These are phyloP conservation scores for Babylonia areolata DNA, from an alignment of 1,140 invertebrate species.

Conservation along the genomic window DNA sequence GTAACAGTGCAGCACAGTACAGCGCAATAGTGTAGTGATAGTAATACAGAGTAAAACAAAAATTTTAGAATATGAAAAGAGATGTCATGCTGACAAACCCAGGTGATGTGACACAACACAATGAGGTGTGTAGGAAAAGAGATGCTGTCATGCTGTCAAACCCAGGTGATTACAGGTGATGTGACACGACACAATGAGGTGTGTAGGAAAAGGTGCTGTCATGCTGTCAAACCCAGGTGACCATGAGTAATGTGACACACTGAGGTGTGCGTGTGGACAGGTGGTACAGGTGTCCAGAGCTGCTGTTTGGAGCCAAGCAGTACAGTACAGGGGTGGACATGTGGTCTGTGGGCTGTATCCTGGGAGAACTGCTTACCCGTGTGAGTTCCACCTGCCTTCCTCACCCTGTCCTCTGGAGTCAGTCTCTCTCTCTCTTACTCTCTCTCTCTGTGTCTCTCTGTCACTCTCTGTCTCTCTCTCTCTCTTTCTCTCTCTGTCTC, in stretches of 20 bases:
- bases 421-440: not conserved
- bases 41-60: too few species aligned
- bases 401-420: too few species aligned
- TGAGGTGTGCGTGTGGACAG: constrained; percentile 55
- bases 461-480: not conserved
- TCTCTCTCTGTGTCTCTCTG: not conserved
- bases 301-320: constrained; percentile 95
- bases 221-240: not conserved
- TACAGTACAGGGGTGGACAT: constrained; percentile 98
- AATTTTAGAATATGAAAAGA: too few species aligned
- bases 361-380: constrained; percentile 94
- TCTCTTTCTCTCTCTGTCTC: not conserved
- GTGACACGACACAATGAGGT: too few species aligned
- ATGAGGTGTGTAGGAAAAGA: too few species aligned
- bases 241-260: too few species aligned
- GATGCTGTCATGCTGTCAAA: too few species aligned
- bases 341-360: constrained; percentile 98
- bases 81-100: too few species aligned
- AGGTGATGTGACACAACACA: too few species aligned
- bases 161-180: too few species aligned
- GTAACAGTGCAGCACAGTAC: too few species aligned
- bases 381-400: constrained; percentile 57
- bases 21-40: too few species aligned
- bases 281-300: constrained; percentile 89
- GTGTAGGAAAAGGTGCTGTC: not conserved